Percentiles rank a stretch among this genome's conserved stretches.
Conservation (phyloP, 2,888 invertebrate species). For the Thalpophila matura region DNA sequence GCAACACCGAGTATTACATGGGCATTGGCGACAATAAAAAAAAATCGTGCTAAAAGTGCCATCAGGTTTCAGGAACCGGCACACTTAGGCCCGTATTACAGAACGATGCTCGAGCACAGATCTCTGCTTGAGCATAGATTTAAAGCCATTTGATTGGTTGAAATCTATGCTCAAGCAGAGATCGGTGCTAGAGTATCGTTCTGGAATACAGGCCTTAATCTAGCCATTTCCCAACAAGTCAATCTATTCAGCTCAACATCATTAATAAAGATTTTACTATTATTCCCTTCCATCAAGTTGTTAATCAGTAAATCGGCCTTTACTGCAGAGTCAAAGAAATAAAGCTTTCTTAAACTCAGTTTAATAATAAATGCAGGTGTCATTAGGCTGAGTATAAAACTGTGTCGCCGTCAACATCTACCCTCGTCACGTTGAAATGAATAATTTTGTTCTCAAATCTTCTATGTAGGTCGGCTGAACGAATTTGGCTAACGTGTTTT, state of each 20-base stretch:
- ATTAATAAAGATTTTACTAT: neutral
- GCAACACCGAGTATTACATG: no score
- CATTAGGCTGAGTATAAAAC: conserved; percentile 54
- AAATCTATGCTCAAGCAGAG: neutral
- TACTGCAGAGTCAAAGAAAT: conserved; percentile 3
- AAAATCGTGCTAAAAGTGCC: no score
- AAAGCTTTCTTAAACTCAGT: conserved; percentile 13
- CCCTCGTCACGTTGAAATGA: conserved; percentile 53
- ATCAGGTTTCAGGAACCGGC: no score
- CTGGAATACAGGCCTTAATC: no score
- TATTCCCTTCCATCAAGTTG: neutral
- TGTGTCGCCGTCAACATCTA: conserved; percentile 42
- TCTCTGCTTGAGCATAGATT: no score
- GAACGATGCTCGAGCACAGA: no score
- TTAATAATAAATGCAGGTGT: conserved; percentile 44
- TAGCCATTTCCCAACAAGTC: neutral
- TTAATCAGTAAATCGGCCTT: neutral
- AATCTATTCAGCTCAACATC: neutral
- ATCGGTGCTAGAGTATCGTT: no score
- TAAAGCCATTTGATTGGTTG: no score
- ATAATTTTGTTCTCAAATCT: conserved; percentile 56
- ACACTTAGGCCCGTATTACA: no score
- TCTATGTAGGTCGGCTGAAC: conserved; percentile 53
- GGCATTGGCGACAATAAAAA: no score
- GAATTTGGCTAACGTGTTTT: conserved; percentile 35